These are phyloP conservation scores for Ophioninae sp. DNA, from an alignment of 2,888 invertebrate genomes.

Conservation along the genomic window DNA sequence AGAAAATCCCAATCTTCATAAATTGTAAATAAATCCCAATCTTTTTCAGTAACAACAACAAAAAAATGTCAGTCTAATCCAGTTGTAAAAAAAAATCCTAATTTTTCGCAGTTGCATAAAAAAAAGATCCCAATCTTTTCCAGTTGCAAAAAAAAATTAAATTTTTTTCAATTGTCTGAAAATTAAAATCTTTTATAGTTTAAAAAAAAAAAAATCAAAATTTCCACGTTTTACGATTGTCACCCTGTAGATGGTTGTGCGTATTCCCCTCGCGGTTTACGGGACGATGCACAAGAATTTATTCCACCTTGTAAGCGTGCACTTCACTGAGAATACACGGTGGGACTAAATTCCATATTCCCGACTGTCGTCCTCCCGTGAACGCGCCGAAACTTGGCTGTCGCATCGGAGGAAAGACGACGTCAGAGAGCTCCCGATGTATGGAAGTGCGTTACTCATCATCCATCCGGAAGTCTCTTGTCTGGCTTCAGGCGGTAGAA, in stretches of 20 bases:
- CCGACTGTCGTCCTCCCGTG: not conserved
- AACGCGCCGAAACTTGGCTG: conserved; percentile 17
- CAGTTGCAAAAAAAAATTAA: too few relatives aligned
- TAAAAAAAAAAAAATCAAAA: too few relatives aligned
- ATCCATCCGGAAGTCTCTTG: conserved; percentile 40
- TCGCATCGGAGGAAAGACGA: conserved; percentile 32
- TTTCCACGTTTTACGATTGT: too few relatives aligned
- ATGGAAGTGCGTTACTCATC: conserved; percentile 19
- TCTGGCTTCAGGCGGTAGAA: conserved; percentile 49
- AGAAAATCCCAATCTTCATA: too few relatives aligned
- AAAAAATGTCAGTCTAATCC: too few relatives aligned
- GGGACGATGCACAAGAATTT: not conserved
- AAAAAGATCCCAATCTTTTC: too few relatives aligned
- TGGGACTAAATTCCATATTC: conserved; percentile 15
- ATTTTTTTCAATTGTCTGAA: too few relatives aligned
- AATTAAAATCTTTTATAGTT: too few relatives aligned
- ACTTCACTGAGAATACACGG: not conserved
- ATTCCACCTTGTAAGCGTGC: not conserved
- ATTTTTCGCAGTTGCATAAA: too few relatives aligned
- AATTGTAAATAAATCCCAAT: too few relatives aligned
- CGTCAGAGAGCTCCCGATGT: conserved; percentile 11
- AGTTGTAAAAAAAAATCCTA: too few relatives aligned
- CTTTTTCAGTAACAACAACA: too few relatives aligned
- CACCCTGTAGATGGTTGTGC: not conserved
- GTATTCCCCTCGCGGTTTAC: not conserved